phyloP scores from a whole-genome alignment of 2,797 vertebrate genomes.

The Anabas testudineus region DNA sequence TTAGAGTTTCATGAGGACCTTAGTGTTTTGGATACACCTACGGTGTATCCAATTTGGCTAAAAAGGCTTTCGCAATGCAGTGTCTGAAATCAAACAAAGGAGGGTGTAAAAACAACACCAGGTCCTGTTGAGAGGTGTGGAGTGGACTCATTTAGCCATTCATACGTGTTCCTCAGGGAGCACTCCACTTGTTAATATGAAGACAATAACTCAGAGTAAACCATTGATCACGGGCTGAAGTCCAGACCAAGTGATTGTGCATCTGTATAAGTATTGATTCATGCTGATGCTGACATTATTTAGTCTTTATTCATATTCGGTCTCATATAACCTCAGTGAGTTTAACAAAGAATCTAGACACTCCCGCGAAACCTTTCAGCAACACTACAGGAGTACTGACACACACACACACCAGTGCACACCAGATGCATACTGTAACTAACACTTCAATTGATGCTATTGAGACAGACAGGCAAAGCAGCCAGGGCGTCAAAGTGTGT shows the following conservation, averaged over 20 bases:
- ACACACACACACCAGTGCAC: conserved; percentile 29
- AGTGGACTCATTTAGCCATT: conserved; percentile 81
- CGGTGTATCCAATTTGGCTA: conserved; percentile 75
- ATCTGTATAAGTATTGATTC: conserved; percentile 81
- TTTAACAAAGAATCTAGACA: conserved; percentile 76
- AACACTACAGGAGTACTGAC: conserved; percentile 74
- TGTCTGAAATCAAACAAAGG: conserved; percentile 78
- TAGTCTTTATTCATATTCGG: conserved; percentile 82
- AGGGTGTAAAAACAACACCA: conserved; percentile 74
- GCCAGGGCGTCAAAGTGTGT: conserved; percentile 34
- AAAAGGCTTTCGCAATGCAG: conserved; percentile 76
- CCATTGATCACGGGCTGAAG: conserved; percentile 77
- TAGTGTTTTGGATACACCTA: conserved; percentile 78
- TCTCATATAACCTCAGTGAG: conserved; percentile 65
- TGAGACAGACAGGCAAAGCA: conserved; percentile 59
- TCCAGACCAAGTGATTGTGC: conserved; percentile 76
- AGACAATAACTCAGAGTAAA: conserved; percentile 84
- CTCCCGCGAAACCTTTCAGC: conserved; percentile 76
- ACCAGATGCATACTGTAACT: conserved; percentile 17
- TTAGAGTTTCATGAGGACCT: conserved; percentile 74
- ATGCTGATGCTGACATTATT: conserved; percentile 84
- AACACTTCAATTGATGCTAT: conserved; percentile 59
- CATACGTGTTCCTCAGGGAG: conserved; percentile 80
- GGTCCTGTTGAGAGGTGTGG: conserved; percentile 76
- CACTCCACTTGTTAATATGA: conserved; percentile 78